Percentiles rank a stretch among this genome's conserved stretches.
Evolutionary conservation across 2,888 invertebrate species (phyloP).

Genomic region (Tholera decimalis): DNA sequence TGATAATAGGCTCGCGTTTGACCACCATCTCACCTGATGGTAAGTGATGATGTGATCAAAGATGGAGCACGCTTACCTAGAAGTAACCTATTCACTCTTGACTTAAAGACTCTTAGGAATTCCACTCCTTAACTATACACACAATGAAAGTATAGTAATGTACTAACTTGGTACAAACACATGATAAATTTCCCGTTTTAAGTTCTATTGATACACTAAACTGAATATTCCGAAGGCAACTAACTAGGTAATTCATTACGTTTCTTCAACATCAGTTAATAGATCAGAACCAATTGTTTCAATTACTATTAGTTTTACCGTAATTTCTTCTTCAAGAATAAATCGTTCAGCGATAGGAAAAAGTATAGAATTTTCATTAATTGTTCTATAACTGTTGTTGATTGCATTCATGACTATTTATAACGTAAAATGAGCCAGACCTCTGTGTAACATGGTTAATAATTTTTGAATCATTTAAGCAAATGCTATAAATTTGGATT

Average conservation of each 20-base stretch:
- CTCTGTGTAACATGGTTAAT: background rate
- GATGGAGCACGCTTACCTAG: too few species aligned
- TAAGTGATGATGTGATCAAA: too few species aligned
- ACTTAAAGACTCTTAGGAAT: too few species aligned
- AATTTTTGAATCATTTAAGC: background rate
- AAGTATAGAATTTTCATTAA: slow-evolving; percentile 16
- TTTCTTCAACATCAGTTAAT: slow-evolving; percentile 4
- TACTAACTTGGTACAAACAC: too few species aligned
- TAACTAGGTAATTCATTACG: background rate
- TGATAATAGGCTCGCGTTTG: too few species aligned
- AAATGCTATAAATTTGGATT: background rate
- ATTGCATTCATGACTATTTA: slow-evolving; percentile 38
- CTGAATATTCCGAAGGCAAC: background rate
- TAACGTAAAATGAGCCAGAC: slow-evolving; percentile 3
- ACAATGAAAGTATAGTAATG: too few species aligned
- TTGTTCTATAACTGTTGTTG: slow-evolving; percentile 30
- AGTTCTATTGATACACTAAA: too few species aligned
- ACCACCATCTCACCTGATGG: too few species aligned
- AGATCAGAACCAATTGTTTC: slow-evolving; percentile 28
- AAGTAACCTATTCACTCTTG: too few species aligned
- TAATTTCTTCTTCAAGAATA: slow-evolving; percentile 3
- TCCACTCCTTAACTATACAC: too few species aligned
- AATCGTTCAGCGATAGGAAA: slow-evolving; percentile 13
- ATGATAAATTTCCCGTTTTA: too few species aligned
- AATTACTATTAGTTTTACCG: slow-evolving; percentile 22